Evolutionary conservation across 1,140 invertebrate genomes (phyloP).

Genomic region (Laupala kohalensis): DNA sequence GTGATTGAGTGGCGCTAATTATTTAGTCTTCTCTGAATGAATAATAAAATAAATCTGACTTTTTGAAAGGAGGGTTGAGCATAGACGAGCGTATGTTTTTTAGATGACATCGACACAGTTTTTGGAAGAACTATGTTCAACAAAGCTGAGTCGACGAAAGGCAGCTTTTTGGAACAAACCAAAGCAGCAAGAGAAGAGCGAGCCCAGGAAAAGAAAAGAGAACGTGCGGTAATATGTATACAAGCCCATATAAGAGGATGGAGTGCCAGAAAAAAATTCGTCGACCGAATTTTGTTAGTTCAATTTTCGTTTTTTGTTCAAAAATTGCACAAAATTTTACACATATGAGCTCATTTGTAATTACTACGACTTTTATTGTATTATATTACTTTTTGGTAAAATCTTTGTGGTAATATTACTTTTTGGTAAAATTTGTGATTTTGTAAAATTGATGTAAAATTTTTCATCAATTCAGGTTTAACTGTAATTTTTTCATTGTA

Average conservation of each 20-base stretch:
- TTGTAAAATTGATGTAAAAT: not conserved
- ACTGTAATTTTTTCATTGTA: slow-evolving; percentile 1
- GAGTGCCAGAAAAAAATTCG: slow-evolving; percentile 44
- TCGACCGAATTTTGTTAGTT: slow-evolving; percentile 48
- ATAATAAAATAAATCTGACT: not conserved
- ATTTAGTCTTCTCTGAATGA: not conserved
- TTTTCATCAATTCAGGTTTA: not conserved
- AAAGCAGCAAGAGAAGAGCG: slow-evolving; percentile 76
- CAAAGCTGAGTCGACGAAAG: slow-evolving; percentile 42
- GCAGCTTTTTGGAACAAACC: slow-evolving; percentile 61
- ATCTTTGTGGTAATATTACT: not conserved
- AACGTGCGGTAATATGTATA: slow-evolving; percentile 53
- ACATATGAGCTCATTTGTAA: not conserved
- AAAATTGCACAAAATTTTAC: not conserved
- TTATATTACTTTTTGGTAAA: not conserved
- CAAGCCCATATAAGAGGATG: slow-evolving; percentile 60
- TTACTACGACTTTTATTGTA: not conserved
- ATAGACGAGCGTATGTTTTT: slow-evolving; percentile 41
- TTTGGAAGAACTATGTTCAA: slow-evolving; percentile 37
- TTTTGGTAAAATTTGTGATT: too few species aligned
- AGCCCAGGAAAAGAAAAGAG: slow-evolving; percentile 63
- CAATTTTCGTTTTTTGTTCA: not conserved
- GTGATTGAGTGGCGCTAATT: too few species aligned
- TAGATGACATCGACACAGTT: slow-evolving; percentile 30
- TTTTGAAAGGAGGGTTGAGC: slow-evolving; percentile 26